These are phyloP conservation scores for Grantiella picta DNA, from an alignment of 2,113 vertebrate genomes.

Conservation along the genomic window DNA sequence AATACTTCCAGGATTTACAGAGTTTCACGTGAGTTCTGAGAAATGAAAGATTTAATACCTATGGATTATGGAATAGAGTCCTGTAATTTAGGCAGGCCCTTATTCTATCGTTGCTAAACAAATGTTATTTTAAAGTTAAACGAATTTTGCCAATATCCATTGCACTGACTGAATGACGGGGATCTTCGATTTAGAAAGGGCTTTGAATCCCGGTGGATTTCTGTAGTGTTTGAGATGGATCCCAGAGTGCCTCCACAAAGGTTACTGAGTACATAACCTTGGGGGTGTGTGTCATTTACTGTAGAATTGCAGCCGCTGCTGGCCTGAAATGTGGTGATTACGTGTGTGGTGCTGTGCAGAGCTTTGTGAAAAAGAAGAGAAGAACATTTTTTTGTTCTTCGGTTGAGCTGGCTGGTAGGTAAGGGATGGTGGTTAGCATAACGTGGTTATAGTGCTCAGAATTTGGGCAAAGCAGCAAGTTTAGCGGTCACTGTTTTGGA, in stretches of 20 bases:
- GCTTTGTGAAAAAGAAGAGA: not conserved
- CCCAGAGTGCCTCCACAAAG: not conserved
- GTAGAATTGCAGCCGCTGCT: not conserved
- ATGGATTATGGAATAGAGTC: not conserved
- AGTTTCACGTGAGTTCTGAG: not conserved
- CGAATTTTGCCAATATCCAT: not conserved
- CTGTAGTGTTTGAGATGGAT: not conserved
- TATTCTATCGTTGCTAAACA: constrained; percentile 3
- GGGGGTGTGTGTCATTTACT: not conserved
- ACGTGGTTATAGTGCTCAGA: not conserved
- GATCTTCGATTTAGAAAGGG: constrained; percentile 10
- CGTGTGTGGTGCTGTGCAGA: not conserved
- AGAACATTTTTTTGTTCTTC: not conserved
- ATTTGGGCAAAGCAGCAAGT: not conserved
- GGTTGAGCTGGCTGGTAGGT: not conserved
- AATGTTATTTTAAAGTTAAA: constrained; percentile 43
- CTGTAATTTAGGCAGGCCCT: not conserved
- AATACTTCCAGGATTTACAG: not conserved
- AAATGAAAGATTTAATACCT: constrained; percentile 27
- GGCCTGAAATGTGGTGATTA: not conserved
- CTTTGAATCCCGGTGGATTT: constrained; percentile 5
- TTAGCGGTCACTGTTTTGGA: not conserved
- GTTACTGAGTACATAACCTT: not conserved
- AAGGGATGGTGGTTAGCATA: not conserved
- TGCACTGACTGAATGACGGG: not conserved